Evolutionary conservation across 2,888 invertebrate species (phyloP).

Genomic region (Seira ritae): DNA sequence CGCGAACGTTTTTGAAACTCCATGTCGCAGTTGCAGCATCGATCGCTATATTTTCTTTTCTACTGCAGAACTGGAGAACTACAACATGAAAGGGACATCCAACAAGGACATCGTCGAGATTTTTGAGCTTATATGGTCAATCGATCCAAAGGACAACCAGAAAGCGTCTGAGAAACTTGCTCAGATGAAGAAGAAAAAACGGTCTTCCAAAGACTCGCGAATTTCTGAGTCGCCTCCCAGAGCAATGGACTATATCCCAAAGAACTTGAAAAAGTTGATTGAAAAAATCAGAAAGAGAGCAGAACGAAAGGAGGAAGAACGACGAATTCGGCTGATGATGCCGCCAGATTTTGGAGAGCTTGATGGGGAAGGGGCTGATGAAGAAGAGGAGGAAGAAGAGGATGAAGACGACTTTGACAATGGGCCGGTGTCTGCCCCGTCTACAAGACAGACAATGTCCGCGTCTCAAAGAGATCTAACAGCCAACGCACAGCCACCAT

Average conservation of each 20-base stretch:
- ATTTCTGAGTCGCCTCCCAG: background rate
- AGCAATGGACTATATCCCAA: conserved; percentile 29
- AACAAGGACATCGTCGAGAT: conserved; percentile 11
- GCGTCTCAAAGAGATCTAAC: background rate
- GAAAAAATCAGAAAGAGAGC: conserved; percentile 26
- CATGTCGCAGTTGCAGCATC: too few species aligned
- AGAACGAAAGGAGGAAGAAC: conserved; percentile 25
- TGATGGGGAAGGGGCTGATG: background rate
- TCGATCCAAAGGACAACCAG: conserved; percentile 11
- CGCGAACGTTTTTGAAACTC: too few species aligned
- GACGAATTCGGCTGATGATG: background rate
- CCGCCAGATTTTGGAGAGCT: background rate
- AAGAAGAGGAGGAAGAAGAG: background rate
- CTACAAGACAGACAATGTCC: background rate
- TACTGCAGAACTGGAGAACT: conserved; percentile 29
- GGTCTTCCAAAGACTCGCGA: too few species aligned
- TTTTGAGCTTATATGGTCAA: background rate
- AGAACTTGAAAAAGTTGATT: conserved; percentile 11
- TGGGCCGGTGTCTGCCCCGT: background rate
- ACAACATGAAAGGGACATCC: conserved; percentile 11
- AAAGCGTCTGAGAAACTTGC: conserved; percentile 9
- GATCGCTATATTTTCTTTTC: background rate
- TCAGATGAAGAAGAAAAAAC: background rate
- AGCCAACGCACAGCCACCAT: background rate
- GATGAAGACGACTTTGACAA: background rate